These are phyloP conservation scores for Anagrus nilaparvatae DNA, from an alignment of 1,140 invertebrate species.

Conservation along the genomic window DNA sequence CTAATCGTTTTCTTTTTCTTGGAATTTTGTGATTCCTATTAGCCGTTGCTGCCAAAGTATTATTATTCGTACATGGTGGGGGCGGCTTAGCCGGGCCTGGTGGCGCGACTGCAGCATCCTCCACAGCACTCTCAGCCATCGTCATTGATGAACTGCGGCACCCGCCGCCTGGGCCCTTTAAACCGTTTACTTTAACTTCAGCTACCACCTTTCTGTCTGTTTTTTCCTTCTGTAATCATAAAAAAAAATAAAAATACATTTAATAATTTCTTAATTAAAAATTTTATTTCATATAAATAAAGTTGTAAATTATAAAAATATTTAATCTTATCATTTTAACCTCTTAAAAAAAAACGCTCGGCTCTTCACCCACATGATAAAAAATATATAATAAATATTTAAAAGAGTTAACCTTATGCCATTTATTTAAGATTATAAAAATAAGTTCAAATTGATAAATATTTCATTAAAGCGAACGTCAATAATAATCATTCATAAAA, in stretches of 20 bases:
- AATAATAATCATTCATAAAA: too few species aligned
- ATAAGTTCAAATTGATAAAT: too few species aligned
- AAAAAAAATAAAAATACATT: slow-evolving; percentile 1
- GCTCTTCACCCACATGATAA: too few species aligned
- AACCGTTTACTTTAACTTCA: slow-evolving; percentile 36
- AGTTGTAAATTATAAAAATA: too few species aligned
- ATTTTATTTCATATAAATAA: too few species aligned
- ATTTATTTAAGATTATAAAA: too few species aligned
- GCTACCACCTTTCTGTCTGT: slow-evolving; percentile 40
- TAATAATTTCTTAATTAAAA: not conserved
- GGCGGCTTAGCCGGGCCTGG: slow-evolving; percentile 40
- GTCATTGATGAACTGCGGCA: slow-evolving; percentile 53
- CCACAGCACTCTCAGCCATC: slow-evolving; percentile 55
- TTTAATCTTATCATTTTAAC: too few species aligned
- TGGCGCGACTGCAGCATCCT: slow-evolving; percentile 42
- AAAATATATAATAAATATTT: too few species aligned
- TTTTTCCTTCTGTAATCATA: slow-evolving; percentile 34
- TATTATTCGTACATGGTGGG: slow-evolving; percentile 43
- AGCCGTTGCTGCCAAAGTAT: slow-evolving; percentile 48
- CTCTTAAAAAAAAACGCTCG: too few species aligned
- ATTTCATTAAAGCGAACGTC: too few species aligned
- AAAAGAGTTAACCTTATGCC: too few species aligned
- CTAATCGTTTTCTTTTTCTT: slow-evolving; percentile 62
- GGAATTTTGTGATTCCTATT: slow-evolving; percentile 51
- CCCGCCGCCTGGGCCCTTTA: slow-evolving; percentile 46